These are phyloP conservation scores for Piezodorus guildinii DNA, from an alignment of 1,140 invertebrate genomes.

Conservation along the genomic window DNA sequence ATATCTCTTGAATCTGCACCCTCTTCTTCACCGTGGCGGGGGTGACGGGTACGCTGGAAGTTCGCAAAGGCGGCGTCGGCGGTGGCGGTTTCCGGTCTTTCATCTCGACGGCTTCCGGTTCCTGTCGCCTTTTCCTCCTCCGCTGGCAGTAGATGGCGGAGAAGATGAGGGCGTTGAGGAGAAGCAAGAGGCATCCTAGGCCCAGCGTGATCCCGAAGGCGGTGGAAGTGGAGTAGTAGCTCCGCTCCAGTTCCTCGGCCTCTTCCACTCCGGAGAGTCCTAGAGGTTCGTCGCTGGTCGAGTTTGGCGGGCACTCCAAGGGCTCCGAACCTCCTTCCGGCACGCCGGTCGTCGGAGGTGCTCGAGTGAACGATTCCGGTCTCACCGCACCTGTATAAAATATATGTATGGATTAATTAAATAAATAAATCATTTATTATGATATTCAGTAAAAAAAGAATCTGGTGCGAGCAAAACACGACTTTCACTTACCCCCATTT, in stretches of 20 bases:
- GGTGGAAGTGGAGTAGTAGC: slow-evolving; percentile 60
- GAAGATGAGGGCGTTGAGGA: slow-evolving; percentile 78
- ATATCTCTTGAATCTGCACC: slow-evolving; percentile 53
- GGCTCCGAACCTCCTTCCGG: slow-evolving; percentile 31
- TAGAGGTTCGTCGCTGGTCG: slow-evolving; percentile 36
- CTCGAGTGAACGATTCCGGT: slow-evolving; percentile 45
- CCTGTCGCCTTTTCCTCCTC: slow-evolving; percentile 32
- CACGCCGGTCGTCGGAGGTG: slow-evolving; percentile 35
- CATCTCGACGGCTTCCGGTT: slow-evolving; percentile 27
- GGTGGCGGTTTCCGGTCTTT: slow-evolving; percentile 35
- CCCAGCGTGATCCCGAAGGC: slow-evolving; percentile 80
- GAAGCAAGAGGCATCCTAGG: slow-evolving; percentile 71
- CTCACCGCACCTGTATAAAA: slow-evolving; percentile 39
- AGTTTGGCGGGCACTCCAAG: slow-evolving; percentile 34
- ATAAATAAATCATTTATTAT: no score
- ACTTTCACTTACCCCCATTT: no score
- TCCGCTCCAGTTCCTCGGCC: slow-evolving; percentile 39
- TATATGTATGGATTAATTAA: background rate
- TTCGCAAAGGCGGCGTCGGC: slow-evolving; percentile 28
- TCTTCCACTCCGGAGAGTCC: slow-evolving; percentile 34
- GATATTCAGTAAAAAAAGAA: no score
- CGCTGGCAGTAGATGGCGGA: slow-evolving; percentile 74
- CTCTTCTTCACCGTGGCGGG: slow-evolving; percentile 46
- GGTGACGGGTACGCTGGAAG: slow-evolving; percentile 34
- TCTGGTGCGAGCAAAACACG: no score